Evolutionary conservation across 2,113 vertebrate genomes (phyloP).

Genomic region (Ailuropoda melanoleuca): DNA sequence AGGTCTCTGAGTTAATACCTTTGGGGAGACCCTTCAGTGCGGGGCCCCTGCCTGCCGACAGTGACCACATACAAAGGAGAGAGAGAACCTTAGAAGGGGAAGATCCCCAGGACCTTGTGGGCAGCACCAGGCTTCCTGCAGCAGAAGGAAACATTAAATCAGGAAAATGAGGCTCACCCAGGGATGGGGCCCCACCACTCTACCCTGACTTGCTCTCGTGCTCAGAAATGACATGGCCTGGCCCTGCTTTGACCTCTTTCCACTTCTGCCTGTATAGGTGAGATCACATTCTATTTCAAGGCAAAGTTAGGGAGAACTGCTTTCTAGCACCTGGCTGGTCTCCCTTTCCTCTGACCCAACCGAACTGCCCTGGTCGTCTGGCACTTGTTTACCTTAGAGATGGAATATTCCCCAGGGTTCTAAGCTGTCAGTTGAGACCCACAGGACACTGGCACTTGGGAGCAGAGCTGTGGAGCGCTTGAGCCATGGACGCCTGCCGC

Average conservation of each 20-base stretch:
- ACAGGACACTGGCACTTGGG: background rate
- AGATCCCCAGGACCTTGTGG: background rate
- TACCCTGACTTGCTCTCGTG: background rate
- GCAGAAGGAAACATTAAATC: background rate
- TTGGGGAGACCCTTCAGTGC: background rate
- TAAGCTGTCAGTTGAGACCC: no score
- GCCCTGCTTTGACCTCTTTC: background rate
- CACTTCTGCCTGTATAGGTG: accelerated
- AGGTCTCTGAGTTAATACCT: background rate
- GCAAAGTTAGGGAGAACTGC: background rate
- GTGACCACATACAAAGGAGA: background rate
- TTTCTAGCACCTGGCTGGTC: no score
- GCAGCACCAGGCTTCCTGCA: no score
- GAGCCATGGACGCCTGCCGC: background rate
- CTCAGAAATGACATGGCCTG: no score
- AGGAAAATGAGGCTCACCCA: no score
- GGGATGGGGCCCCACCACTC: no score
- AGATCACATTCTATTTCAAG: background rate
- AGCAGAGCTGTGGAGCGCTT: background rate
- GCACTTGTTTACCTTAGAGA: background rate
- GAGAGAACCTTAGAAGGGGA: background rate
- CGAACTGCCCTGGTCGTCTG: background rate
- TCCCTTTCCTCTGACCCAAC: no score
- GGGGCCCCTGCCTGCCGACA: background rate
- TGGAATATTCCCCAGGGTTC: background rate